phyloP scores from a whole-genome alignment of 2,797 vertebrate species.

The Xerus rutilus region DNA sequence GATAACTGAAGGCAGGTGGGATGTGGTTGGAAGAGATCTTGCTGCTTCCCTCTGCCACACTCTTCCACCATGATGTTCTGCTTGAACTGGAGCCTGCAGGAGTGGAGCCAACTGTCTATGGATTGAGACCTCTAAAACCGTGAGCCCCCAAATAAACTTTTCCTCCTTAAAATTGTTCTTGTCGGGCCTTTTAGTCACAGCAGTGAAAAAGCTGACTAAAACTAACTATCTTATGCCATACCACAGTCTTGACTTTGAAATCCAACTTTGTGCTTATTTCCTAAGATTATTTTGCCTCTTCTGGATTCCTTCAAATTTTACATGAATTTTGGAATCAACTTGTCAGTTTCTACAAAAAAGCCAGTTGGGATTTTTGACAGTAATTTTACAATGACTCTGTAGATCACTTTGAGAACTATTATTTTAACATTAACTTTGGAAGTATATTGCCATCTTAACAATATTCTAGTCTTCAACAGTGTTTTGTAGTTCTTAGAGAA shows the following conservation, averaged over 20 bases:
- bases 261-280: neutral
- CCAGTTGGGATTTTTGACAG: neutral
- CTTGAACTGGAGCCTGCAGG: too few species aligned
- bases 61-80: too few species aligned
- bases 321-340: neutral
- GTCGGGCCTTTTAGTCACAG: too few species aligned
- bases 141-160: too few species aligned
- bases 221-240: neutral
- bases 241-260: neutral
- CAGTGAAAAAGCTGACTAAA: too few species aligned
- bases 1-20: too few species aligned
- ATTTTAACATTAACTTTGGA: neutral
- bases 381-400: neutral
- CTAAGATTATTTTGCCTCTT: neutral
- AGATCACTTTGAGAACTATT: neutral
- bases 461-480: neutral
- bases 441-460: neutral
- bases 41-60: too few species aligned
- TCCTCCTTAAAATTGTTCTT: too few species aligned
- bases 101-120: too few species aligned
- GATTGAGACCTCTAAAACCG: too few species aligned
- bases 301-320: neutral
- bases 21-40: too few species aligned
- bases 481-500: conserved; percentile 32
- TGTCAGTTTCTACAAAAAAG: neutral